Percentiles rank a stretch among this genome's conserved stretches.
Conservation (phyloP, 2,797 vertebrate genomes). For the Bradypus variegatus region DNA sequence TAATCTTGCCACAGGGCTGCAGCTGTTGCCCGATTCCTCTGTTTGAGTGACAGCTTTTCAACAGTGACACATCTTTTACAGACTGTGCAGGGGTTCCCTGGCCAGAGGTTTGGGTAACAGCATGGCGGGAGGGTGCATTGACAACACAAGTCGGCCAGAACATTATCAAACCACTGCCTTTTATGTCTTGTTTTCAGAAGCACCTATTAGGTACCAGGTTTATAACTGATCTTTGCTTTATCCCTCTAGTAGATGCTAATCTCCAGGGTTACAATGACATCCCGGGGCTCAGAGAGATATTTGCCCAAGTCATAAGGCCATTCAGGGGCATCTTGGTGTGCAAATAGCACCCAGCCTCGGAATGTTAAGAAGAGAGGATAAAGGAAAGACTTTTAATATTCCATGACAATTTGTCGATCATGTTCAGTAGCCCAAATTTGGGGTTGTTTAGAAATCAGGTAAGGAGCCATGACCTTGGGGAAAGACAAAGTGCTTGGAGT, state of each 20-base stretch:
- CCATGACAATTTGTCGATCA: too few relatives aligned
- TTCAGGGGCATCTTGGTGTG: not conserved
- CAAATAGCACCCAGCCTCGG: too few relatives aligned
- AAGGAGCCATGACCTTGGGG: not conserved
- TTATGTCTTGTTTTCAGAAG: not conserved
- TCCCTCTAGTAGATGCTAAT: not conserved
- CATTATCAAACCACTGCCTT: too few relatives aligned
- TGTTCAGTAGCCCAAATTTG: not conserved
- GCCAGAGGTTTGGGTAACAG: not conserved
- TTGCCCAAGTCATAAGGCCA: too few relatives aligned
- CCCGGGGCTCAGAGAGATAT: not conserved
- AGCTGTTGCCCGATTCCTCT: too few relatives aligned
- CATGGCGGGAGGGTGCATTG: too few relatives aligned
- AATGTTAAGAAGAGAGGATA: not conserved
- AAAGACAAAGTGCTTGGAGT: not conserved
- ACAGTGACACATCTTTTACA: not conserved
- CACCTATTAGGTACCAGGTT: too few relatives aligned
- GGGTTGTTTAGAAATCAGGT: not conserved
- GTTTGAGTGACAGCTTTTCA: too few relatives aligned
- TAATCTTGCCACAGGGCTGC: not conserved
- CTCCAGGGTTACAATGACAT: not conserved
- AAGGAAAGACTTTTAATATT: not conserved
- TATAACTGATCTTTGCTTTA: rapidly evolving
- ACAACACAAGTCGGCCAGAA: not conserved
- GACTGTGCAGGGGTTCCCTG: not conserved